These are phyloP conservation scores for Chloropsis cyanopogon DNA, from an alignment of 2,113 vertebrate genomes.

Conservation along the genomic window DNA sequence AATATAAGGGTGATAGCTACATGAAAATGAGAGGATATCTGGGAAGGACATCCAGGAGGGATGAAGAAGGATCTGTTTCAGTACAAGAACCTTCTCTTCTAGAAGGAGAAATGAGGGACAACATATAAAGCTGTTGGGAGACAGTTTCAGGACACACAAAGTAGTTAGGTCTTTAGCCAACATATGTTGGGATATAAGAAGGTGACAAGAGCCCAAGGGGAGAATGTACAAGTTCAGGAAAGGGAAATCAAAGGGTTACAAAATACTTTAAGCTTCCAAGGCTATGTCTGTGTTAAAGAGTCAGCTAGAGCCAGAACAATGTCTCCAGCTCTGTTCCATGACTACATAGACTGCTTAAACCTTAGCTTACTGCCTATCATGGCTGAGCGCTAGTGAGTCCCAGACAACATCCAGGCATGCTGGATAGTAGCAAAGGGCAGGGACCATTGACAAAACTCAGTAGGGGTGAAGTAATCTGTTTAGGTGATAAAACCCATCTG, in stretches of 20 bases:
- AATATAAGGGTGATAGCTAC: neutral
- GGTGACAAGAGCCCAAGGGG: neutral
- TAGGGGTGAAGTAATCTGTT: neutral
- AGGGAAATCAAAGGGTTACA: neutral
- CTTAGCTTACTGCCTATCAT: accelerated
- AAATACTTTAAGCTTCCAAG: neutral
- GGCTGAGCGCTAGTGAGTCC: neutral
- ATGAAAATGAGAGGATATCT: neutral
- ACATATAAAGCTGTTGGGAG: neutral
- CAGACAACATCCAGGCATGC: neutral
- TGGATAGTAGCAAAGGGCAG: neutral
- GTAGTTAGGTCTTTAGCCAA: neutral
- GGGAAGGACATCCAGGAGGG: neutral
- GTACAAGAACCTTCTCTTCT: neutral
- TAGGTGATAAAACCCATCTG: neutral
- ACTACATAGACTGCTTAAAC: neutral
- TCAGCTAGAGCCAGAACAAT: neutral
- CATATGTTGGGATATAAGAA: neutral
- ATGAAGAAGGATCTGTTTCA: neutral
- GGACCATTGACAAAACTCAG: neutral
- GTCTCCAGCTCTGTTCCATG: neutral
- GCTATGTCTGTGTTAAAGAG: neutral
- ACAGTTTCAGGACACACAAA: neutral
- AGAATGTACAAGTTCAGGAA: neutral
- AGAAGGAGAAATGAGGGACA: neutral